phyloP scores from a whole-genome alignment of 1,140 invertebrate genomes.

The Leptinotarsa undecemlineata region DNA sequence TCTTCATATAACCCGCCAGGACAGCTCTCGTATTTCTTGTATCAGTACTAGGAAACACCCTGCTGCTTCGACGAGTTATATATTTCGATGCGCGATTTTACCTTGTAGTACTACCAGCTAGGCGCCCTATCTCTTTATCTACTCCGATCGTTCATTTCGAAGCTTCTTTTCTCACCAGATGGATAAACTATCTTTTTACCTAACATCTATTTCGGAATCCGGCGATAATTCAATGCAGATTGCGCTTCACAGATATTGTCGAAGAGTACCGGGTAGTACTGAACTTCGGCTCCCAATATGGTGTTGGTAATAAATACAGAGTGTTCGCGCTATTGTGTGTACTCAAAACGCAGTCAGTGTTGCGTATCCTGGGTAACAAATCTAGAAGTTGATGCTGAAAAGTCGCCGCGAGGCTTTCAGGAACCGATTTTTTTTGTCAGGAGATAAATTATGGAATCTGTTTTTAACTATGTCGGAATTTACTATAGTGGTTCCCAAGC shows the following conservation, averaged over 20 bases:
- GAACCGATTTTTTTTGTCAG: no score
- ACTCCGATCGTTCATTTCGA: slow-evolving; percentile 27
- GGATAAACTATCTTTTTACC: slow-evolving; percentile 4
- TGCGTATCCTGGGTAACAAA: slow-evolving; percentile 4
- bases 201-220: slow-evolving; percentile 7
- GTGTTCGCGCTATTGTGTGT: background rate
- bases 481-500: no score
- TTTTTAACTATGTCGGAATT: no score
- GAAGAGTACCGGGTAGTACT: slow-evolving; percentile 2
- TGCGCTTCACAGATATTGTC: background rate
- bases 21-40: slow-evolving; percentile 55
- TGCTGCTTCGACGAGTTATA: slow-evolving; percentile 52
- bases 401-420: no score
- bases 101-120: slow-evolving; percentile 49
- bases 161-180: slow-evolving; percentile 16
- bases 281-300: background rate
- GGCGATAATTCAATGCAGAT: slow-evolving; percentile 1
- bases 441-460: no score
- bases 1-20: slow-evolving; percentile 52
- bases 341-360: background rate
- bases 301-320: background rate
- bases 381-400: background rate
- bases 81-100: slow-evolving; percentile 49
- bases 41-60: slow-evolving; percentile 53
- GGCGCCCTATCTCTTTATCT: slow-evolving; percentile 46